A percentile compares a stretch with the other conserved stretches of the same genome.
These are phyloP conservation scores for Ridgeia piscesae DNA, from an alignment of 1,140 invertebrate species.

Conservation along the genomic window DNA sequence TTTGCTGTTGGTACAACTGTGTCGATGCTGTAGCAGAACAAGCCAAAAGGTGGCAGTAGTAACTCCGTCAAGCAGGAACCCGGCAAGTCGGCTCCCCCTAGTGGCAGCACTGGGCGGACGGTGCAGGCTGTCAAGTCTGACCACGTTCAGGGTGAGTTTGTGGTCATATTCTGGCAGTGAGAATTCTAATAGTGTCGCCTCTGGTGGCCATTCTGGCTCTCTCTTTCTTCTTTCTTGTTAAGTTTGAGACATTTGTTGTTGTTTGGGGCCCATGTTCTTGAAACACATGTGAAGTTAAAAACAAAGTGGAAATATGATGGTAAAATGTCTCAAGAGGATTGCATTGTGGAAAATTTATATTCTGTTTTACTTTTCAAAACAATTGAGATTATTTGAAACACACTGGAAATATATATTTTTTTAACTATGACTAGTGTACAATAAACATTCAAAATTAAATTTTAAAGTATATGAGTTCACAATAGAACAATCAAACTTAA, in stretches of 20 bases:
- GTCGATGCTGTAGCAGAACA: background rate
- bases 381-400: too few species aligned
- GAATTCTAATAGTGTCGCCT: background rate
- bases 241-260: background rate
- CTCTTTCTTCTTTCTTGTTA: background rate
- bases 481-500: too few species aligned
- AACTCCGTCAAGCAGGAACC: background rate
- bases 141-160: slow-evolving; percentile 23
- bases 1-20: background rate
- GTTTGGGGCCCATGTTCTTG: too few species aligned
- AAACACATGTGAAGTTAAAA: too few species aligned
- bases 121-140: slow-evolving; percentile 24
- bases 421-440: too few species aligned
- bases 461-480: too few species aligned
- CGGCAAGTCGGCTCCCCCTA: background rate
- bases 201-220: background rate
- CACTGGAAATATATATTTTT: too few species aligned
- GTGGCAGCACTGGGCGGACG: background rate
- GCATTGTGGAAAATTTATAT: too few species aligned
- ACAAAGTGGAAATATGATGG: too few species aligned
- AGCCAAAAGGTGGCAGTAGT: background rate
- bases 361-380: too few species aligned
- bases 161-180: background rate
- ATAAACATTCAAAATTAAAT: too few species aligned
- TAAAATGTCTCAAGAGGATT: too few species aligned